phyloP scores from a whole-genome alignment of 2,113 vertebrate species.

The Atrichornis clamosus region DNA sequence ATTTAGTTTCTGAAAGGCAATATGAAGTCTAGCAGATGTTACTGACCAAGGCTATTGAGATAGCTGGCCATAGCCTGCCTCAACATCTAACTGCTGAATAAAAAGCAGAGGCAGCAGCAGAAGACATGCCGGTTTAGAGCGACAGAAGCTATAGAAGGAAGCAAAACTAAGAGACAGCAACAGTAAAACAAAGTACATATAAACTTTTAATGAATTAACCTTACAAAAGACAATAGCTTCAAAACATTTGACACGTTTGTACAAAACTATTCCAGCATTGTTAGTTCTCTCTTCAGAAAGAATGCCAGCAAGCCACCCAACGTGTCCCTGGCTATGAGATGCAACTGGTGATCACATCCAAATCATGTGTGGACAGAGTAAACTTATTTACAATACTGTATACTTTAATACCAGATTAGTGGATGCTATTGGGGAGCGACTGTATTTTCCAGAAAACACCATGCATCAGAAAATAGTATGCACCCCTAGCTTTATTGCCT shows the following conservation, averaged over 20 bases:
- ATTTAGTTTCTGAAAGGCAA: background rate
- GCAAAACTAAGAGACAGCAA: constrained; percentile 42
- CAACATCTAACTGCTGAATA: background rate
- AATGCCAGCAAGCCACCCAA: constrained; percentile 45
- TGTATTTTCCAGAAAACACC: constrained; percentile 71
- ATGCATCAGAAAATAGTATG: constrained; percentile 75
- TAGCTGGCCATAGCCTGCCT: background rate
- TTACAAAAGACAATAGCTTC: constrained; percentile 89
- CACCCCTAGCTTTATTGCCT: constrained; percentile 80
- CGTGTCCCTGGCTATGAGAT: constrained; percentile 67
- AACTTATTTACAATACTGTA: constrained; percentile 78
- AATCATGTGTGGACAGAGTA: constrained; percentile 71
- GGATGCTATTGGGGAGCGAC: constrained; percentile 69
- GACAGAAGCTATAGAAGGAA: constrained; percentile 5
- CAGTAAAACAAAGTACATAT: constrained; percentile 84
- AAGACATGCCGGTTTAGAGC: background rate
- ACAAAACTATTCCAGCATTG: constrained; percentile 85
- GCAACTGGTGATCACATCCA: constrained; percentile 74
- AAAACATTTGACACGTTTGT: constrained; percentile 90
- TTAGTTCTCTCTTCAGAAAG: constrained; percentile 68
- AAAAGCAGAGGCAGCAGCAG: background rate
- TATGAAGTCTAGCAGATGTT: background rate
- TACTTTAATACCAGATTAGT: constrained; percentile 67
- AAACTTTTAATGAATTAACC: constrained; percentile 92
- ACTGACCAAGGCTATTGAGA: background rate